Conservation (phyloP, 1,140 invertebrate species). For the Danaus plexippus region DNA sequence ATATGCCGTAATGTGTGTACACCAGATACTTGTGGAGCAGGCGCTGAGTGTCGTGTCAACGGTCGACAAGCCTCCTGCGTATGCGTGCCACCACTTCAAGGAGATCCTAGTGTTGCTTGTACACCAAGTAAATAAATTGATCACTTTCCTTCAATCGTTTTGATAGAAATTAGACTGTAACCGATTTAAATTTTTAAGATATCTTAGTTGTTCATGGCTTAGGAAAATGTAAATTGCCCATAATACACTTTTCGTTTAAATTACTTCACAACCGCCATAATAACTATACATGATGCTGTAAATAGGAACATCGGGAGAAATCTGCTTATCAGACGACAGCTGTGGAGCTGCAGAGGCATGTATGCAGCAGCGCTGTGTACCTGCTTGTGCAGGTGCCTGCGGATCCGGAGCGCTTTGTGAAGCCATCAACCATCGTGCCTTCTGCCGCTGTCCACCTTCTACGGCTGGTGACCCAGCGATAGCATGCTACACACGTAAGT, state of each 20-base stretch:
- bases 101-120: conserved; percentile 87
- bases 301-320: conserved; percentile 69
- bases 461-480: conserved; percentile 90
- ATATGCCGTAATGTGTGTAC: conserved; percentile 84
- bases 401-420: conserved; percentile 84
- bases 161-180: too few species aligned
- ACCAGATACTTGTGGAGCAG: conserved; percentile 81
- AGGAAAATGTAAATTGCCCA: not conserved
- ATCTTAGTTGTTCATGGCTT: too few species aligned
- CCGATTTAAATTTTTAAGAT: too few species aligned
- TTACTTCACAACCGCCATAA: too few species aligned
- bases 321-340: conserved; percentile 80
- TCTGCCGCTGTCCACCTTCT: conserved; percentile 85
- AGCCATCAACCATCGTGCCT: conserved; percentile 80
- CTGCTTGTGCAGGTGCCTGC: conserved; percentile 86
- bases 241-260: not conserved
- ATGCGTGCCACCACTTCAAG: conserved; percentile 82
- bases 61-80: conserved; percentile 84
- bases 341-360: conserved; percentile 85
- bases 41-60: conserved; percentile 83
- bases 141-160: not conserved
- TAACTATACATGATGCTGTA: not conserved
- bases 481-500: conserved; percentile 87
- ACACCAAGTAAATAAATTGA: conserved; percentile 73
- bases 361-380: conserved; percentile 81